Conservation (phyloP, 2,113 vertebrate genomes). For the Burhinus oedicnemus region DNA sequence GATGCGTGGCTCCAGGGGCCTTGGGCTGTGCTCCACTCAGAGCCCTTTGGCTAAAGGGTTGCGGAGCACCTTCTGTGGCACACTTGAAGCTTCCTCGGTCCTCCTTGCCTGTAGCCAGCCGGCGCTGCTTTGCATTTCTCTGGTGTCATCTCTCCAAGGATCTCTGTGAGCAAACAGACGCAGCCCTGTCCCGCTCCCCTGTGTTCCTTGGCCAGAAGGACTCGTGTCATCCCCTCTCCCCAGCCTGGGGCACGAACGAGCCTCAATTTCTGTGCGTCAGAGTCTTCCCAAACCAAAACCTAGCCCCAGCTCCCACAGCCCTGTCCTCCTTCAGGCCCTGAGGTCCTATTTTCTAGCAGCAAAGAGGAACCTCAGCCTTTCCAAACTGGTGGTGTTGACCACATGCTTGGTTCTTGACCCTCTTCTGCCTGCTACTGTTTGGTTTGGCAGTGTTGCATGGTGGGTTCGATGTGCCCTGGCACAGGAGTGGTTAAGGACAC, state of each 20-base stretch:
- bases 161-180: neutral
- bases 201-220: neutral
- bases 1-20: neutral
- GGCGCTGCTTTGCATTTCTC: neutral
- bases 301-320: neutral
- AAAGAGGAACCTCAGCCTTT: neutral
- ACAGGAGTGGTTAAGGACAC: too few species aligned
- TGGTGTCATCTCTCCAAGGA: neutral
- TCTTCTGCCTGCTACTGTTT: neutral
- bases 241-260: neutral
- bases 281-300: neutral
- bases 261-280: neutral
- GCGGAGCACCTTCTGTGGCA: neutral
- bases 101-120: neutral
- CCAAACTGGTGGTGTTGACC: neutral
- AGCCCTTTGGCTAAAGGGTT: neutral
- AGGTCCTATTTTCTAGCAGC: neutral
- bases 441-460: rapidly evolving
- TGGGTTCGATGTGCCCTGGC: neutral
- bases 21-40: neutral
- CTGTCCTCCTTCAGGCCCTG: neutral
- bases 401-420: neutral
- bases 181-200: neutral
- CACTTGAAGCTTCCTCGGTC: neutral
- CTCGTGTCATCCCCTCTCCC: neutral